These are phyloP conservation scores for Falcunculus frontatus DNA, from an alignment of 2,113 vertebrate genomes.

Conservation along the genomic window DNA sequence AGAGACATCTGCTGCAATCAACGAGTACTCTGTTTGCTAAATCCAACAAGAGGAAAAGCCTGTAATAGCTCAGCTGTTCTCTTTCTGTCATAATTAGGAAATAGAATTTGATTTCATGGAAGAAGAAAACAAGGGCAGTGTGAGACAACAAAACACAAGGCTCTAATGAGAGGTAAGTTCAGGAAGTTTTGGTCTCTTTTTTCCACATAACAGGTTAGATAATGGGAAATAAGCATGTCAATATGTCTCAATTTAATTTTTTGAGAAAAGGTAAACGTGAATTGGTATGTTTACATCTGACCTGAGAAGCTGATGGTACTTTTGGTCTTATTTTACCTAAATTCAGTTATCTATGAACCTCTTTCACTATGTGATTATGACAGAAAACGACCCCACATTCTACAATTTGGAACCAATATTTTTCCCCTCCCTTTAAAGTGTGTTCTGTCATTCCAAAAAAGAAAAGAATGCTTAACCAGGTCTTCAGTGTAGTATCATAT, in stretches of 20 bases:
- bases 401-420: not conserved
- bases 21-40: not conserved
- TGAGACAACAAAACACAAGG: not conserved
- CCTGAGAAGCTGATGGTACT: not conserved
- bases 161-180: not conserved
- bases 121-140: not conserved
- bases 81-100: slow-evolving; percentile 6
- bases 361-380: not conserved
- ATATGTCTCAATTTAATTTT: not conserved
- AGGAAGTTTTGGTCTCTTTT: not conserved
- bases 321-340: not conserved
- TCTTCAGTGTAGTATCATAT: not conserved
- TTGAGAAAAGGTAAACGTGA: not conserved
- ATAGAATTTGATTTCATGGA: not conserved
- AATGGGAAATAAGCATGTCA: not conserved
- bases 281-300: not conserved
- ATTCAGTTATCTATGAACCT: not conserved
- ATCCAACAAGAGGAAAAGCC: not conserved
- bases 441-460: not conserved
- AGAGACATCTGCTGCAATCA: slow-evolving; percentile 48
- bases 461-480: not conserved
- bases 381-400: rapidly evolving
- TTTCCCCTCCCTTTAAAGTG: not conserved
- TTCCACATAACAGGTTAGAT: not conserved
- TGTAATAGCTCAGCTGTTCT: slow-evolving; percentile 29